Conservation (phyloP, 2,888 invertebrate genomes). For the Tholera decimalis region DNA sequence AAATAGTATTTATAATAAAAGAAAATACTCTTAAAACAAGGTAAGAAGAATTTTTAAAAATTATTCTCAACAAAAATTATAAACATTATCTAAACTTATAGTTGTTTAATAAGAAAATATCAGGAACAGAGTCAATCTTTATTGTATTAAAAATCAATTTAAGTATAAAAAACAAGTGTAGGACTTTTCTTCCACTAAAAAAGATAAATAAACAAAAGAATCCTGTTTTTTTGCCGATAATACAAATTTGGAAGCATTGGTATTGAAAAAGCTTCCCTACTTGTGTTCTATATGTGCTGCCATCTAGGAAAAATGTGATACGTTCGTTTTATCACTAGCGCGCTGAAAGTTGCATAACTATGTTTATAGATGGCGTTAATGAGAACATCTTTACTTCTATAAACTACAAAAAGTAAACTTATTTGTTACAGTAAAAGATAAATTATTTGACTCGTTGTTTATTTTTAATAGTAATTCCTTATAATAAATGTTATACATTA, state of each 20-base stretch:
- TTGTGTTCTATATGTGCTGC: slow-evolving; percentile 12
- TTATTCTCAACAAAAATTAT: too few relatives aligned
- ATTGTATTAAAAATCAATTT: too few relatives aligned
- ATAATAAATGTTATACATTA: slow-evolving; percentile 23
- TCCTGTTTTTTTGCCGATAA: too few relatives aligned
- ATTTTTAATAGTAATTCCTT: slow-evolving; percentile 18
- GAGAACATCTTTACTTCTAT: background rate
- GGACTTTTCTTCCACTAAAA: too few relatives aligned
- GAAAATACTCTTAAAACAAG: too few relatives aligned
- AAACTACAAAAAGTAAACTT: background rate
- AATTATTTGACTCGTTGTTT: slow-evolving; percentile 18
- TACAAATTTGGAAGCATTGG: background rate
- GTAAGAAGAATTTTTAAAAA: too few relatives aligned
- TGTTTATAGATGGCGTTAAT: slow-evolving; percentile 24
- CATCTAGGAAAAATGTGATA: slow-evolving; percentile 10
- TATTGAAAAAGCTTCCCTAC: background rate
- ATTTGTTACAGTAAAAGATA: slow-evolving; percentile 7
- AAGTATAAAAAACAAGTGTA: too few relatives aligned
- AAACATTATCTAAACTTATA: too few relatives aligned
- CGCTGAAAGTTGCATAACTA: background rate
- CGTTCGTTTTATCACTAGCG: background rate
- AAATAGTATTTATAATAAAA: background rate
- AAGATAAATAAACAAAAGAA: too few relatives aligned
- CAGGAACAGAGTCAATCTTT: too few relatives aligned
- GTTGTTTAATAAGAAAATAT: too few relatives aligned